Conservation (phyloP, 1,140 invertebrate species). For the Papilio helenus region DNA sequence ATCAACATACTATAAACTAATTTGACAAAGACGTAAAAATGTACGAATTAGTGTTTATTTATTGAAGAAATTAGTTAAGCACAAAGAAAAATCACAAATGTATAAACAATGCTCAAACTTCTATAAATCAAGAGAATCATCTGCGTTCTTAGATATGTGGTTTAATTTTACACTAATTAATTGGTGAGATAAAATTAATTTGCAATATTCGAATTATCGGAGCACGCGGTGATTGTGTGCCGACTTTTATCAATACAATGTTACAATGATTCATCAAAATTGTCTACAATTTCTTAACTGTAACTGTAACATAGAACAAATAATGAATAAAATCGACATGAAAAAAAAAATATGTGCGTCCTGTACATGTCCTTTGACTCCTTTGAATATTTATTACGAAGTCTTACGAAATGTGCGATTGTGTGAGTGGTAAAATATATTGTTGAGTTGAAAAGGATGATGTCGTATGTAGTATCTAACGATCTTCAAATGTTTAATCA, state of each 20-base stretch:
- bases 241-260: background rate
- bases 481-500: too few relatives aligned
- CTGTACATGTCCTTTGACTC: background rate
- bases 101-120: too few relatives aligned
- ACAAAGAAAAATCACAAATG: too few relatives aligned
- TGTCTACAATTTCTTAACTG: background rate
- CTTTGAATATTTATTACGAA: background rate
- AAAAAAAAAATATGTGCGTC: background rate
- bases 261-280: slow-evolving; percentile 21
- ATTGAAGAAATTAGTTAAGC: too few relatives aligned
- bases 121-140: background rate
- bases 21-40: too few relatives aligned
- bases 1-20: too few relatives aligned
- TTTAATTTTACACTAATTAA: slow-evolving; percentile 16
- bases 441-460: background rate
- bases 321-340: background rate
- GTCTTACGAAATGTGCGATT: background rate
- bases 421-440: background rate
- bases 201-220: slow-evolving; percentile 1
- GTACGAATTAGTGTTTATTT: too few relatives aligned
- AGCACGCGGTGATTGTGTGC: slow-evolving; percentile 14
- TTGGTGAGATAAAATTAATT: slow-evolving; percentile 10
- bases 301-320: background rate
- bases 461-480: background rate
- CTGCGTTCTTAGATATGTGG: background rate